These are phyloP conservation scores for Lepidurus apus DNA, from an alignment of 1,140 invertebrate species.

Conservation along the genomic window DNA sequence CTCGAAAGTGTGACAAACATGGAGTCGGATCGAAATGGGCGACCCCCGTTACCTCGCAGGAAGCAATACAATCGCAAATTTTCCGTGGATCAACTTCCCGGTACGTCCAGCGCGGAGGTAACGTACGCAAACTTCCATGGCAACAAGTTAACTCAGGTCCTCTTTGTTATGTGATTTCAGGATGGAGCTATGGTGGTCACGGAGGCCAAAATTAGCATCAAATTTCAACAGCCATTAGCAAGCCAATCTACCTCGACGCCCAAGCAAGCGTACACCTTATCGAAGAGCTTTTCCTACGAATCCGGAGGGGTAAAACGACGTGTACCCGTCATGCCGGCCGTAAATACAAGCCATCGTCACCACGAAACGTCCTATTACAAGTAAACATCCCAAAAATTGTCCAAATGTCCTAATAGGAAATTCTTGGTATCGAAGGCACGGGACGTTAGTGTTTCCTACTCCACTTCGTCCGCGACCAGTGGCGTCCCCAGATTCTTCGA, in stretches of 20 bases:
- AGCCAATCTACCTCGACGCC: background rate
- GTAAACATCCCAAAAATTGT: background rate
- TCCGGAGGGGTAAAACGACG: background rate
- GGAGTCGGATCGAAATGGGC: background rate
- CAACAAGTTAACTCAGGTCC: background rate
- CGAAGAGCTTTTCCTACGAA: background rate
- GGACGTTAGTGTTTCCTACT: conserved; percentile 8
- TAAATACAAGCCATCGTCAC: background rate
- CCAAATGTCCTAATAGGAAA: too few relatives aligned
- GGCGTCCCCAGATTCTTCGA: background rate
- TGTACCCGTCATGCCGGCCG: background rate
- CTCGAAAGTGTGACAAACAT: background rate
- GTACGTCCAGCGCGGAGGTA: background rate
- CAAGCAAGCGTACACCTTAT: conserved; percentile 1
- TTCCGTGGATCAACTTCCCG: background rate
- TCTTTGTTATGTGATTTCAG: background rate
- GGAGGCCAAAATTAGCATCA: conserved; percentile 4
- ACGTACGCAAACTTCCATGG: background rate
- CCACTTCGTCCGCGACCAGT: background rate
- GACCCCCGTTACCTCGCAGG: background rate
- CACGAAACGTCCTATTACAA: conserved; percentile 8
- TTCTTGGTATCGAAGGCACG: background rate
- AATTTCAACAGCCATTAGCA: background rate
- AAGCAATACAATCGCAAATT: background rate
- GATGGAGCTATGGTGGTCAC: background rate